Base-by-base conservation (phyloP, 2,797 vertebrate species). In the Pangasius mekongensis region DNA sequence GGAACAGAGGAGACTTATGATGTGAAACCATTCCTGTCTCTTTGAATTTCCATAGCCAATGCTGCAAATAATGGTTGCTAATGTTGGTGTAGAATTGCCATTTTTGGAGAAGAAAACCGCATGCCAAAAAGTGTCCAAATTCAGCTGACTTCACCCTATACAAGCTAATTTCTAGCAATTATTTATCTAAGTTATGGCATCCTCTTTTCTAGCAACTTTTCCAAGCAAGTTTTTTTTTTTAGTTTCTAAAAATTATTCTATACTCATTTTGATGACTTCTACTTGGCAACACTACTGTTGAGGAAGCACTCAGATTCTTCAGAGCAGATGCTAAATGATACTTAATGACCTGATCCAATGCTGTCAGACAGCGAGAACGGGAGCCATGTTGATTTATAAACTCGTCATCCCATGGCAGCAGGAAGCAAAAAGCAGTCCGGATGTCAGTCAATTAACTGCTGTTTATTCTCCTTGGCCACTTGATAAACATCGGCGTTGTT, bases 391-490 rank as follows among this genome's bases (percentile, higher is more conserved):
- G 47, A 67, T 84, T 85, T 87, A 84, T 62, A 86, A 83, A 84
- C 76, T 74, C 81, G 24, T 76, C 78, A 36, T 80, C 24, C 30
- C 36, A 43, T 87, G 71, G 67, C 8, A 69, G 58, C 86, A 47
- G 76, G 39, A 56, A 66, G 83, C 66, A 54, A 71, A 71, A 87
- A 77, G 49, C 85, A 30, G 78, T 69, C 67, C 60, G 33, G 83
- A 91, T 90, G 82, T 85, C 11, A 47, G 89, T 87, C 91, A 92
- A 87, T 91, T 92, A 91, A 77, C 77, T 43, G 83, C 86, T 90
- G 91, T 92, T 91, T 92, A 89, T 89, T 91, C 89, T 89, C 83
- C 87, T 90, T 86, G 91, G 81, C 85, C 67, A 87, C 80, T 88
- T 90, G 87, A 90, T 91, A 90, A 93, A 92, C 83, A 87, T 89